These are phyloP conservation scores for Acrobasis repandana DNA, from an alignment of 2,888 invertebrate genomes.

Conservation along the genomic window DNA sequence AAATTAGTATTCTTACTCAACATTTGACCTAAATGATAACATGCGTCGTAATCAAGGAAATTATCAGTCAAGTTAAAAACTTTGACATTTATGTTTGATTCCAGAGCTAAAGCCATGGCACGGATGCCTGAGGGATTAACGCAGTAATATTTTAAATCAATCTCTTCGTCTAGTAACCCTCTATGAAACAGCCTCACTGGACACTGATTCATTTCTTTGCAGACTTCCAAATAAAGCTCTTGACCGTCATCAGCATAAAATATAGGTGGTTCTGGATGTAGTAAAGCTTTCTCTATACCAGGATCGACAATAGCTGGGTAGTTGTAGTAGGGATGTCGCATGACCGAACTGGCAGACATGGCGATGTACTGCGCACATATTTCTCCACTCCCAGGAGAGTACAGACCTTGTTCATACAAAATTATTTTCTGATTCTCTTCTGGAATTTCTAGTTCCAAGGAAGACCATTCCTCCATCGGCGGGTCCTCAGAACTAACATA, in stretches of 20 bases:
- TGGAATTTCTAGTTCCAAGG: conserved; percentile 42
- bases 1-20: conserved; percentile 49
- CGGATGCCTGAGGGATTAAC: conserved; percentile 57
- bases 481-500: conserved; percentile 55
- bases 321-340: conserved; percentile 59
- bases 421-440: conserved; percentile 47
- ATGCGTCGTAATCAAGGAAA: conserved; percentile 59
- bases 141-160: conserved; percentile 64
- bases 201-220: conserved; percentile 57
- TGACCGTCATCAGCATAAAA: conserved; percentile 63
- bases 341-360: conserved; percentile 56
- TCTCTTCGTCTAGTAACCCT: conserved; percentile 46
- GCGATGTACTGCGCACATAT: conserved; percentile 57
- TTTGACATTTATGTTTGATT: conserved; percentile 53
- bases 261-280: conserved; percentile 41
- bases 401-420: conserved; percentile 46
- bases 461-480: conserved; percentile 65
- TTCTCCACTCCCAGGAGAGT: conserved; percentile 58
- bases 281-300: conserved; percentile 56
- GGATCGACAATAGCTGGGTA: conserved; percentile 67
- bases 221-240: conserved; percentile 55
- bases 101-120: conserved; percentile 59
- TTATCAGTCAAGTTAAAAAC: conserved; percentile 58
- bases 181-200: conserved; percentile 53
- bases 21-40: conserved; percentile 64